These are phyloP conservation scores for Daphoenositta chrysoptera DNA, from an alignment of 2,113 vertebrate species.

Conservation along the genomic window DNA sequence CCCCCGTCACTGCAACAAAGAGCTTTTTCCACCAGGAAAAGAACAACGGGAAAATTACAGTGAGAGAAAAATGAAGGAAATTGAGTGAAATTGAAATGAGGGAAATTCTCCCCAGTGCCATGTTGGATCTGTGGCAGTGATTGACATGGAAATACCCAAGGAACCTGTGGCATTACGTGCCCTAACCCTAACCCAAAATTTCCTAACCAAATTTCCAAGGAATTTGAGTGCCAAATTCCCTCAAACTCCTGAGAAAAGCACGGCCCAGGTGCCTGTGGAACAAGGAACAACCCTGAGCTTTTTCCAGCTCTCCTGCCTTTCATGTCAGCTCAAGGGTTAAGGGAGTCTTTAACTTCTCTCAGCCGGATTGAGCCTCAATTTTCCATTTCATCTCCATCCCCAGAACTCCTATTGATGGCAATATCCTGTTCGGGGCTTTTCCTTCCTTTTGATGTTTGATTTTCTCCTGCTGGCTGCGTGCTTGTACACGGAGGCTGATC, in stretches of 20 bases:
- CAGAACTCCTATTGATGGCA: constrained; percentile 47
- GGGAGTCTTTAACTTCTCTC: neutral
- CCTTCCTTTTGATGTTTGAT: constrained; percentile 48
- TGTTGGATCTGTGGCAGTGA: neutral
- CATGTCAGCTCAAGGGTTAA: constrained; percentile 26
- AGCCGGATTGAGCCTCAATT: neutral
- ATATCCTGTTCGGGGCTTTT: neutral
- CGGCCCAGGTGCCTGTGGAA: neutral
- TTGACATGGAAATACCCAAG: neutral
- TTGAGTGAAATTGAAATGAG: too few relatives aligned
- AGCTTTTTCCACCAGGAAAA: neutral
- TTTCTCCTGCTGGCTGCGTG: constrained; percentile 25
- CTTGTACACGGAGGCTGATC: constrained; percentile 33
- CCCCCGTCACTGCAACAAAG: neutral
- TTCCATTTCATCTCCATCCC: constrained; percentile 21
- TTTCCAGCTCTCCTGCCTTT: neutral
- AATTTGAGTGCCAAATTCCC: neutral
- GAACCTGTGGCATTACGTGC: fast-evolving
- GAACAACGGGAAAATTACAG: neutral
- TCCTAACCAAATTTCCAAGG: too few relatives aligned
- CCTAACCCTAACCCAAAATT: too few relatives aligned
- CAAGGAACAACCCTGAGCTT: neutral
- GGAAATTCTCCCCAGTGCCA: neutral
- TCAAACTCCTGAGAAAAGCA: neutral
- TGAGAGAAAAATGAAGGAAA: neutral